These are phyloP conservation scores for Arge pagana DNA, from an alignment of 2,888 invertebrate genomes.

Conservation along the genomic window DNA sequence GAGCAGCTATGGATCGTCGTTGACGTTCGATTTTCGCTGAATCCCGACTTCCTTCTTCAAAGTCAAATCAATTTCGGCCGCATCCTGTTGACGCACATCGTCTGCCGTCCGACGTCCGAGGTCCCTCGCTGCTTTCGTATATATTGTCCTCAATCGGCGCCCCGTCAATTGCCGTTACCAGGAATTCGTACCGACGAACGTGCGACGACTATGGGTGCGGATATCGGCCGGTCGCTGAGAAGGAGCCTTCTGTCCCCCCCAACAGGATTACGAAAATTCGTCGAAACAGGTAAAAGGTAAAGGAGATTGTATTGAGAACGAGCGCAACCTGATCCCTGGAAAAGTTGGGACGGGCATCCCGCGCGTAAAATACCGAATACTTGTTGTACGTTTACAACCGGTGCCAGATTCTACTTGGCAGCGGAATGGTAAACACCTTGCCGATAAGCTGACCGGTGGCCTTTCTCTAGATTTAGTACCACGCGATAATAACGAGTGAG, in stretches of 20 bases:
- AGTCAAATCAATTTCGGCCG: slow-evolving; percentile 19
- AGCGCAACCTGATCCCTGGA: not conserved
- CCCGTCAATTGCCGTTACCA: too few relatives aligned
- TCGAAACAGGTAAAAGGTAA: too few relatives aligned
- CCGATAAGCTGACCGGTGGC: slow-evolving; percentile 19
- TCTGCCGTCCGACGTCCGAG: not conserved
- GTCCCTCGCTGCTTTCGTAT: not conserved
- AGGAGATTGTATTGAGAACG: too few relatives aligned
- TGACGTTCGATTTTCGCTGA: too few relatives aligned
- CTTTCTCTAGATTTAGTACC: too few relatives aligned
- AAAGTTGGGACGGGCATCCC: slow-evolving; percentile 17
- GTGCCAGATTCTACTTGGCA: slow-evolving; percentile 41
- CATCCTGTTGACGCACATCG: slow-evolving; percentile 18
- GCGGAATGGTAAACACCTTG: slow-evolving; percentile 33
- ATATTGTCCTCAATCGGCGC: not conserved
- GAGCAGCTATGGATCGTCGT: too few relatives aligned
- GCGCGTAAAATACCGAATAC: slow-evolving; percentile 14
- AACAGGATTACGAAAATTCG: too few relatives aligned
- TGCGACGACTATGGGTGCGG: slow-evolving; percentile 12
- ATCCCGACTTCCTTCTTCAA: slow-evolving; percentile 14
- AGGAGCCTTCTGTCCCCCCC: too few relatives aligned
- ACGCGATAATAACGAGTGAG: too few relatives aligned
- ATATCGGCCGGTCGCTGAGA: too few relatives aligned
- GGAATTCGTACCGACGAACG: not conserved
- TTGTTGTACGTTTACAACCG: slow-evolving; percentile 10